Conservation (phyloP, 1,140 invertebrate genomes). For the Anastatus disparis region DNA sequence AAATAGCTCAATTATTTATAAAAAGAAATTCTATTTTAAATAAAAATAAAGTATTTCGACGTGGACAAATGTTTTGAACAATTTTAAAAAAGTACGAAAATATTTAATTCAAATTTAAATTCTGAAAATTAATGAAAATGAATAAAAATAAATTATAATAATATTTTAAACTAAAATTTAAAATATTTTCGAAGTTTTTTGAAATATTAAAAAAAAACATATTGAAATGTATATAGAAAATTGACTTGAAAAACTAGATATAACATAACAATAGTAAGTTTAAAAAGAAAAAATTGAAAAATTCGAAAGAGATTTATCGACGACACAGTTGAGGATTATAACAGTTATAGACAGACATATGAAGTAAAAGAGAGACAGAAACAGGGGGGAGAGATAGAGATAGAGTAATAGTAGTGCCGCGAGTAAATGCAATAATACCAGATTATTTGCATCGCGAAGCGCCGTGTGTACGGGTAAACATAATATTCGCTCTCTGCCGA, state of each 20-base stretch:
- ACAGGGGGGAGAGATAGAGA: slow-evolving; percentile 35
- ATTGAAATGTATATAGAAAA: not conserved
- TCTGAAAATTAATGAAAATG: no score
- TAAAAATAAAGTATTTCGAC: no score
- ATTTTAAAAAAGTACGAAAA: no score
- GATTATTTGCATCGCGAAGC: slow-evolving; percentile 68
- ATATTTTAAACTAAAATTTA: no score
- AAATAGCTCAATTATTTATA: no score
- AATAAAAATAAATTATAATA: no score
- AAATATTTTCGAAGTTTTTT: no score
- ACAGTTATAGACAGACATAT: slow-evolving; percentile 40
- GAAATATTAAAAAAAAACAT: no score
- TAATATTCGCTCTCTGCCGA: slow-evolving; percentile 66
- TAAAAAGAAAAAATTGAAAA: not conserved
- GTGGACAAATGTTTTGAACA: no score
- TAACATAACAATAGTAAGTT: no score
- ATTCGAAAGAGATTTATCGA: not conserved
- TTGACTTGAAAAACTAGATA: not conserved
- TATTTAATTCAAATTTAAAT: no score
- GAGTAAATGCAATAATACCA: slow-evolving; percentile 68
- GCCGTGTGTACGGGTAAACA: slow-evolving; percentile 67
- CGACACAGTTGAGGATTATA: slow-evolving; percentile 18
- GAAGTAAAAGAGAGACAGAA: not conserved
- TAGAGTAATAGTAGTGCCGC: slow-evolving; percentile 23
- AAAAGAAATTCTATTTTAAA: no score